phyloP scores from a whole-genome alignment of 2,888 invertebrate genomes.

The Synergus gifuensis region DNA sequence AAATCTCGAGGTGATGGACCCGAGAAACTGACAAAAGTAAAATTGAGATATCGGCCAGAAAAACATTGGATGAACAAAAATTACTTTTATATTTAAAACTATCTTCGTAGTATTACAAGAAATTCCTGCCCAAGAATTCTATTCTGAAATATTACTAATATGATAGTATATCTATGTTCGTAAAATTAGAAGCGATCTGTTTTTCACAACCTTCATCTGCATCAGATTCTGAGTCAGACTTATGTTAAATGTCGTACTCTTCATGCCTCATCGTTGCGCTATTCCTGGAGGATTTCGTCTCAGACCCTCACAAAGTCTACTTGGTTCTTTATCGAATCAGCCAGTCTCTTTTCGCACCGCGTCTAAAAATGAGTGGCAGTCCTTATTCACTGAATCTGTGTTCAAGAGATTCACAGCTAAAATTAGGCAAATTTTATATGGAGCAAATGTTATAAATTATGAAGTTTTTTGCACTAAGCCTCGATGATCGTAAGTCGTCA shows the following conservation, averaged over 20 bases:
- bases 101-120: too few species aligned
- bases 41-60: conserved; percentile 17
- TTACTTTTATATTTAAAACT: too few species aligned
- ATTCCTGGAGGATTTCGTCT: conserved; percentile 29
- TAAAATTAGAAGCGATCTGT: background rate
- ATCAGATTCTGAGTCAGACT: conserved; percentile 10
- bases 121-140: too few species aligned
- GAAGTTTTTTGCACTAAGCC: conserved; percentile 15
- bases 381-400: background rate
- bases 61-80: background rate
- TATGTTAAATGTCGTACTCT: conserved; percentile 6
- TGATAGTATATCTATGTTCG: background rate
- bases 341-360: background rate
- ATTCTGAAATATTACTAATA: background rate
- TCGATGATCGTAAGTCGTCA: too few species aligned
- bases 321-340: conserved; percentile 5
- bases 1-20: conserved; percentile 41
- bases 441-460: conserved; percentile 30
- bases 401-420: too few species aligned
- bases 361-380: background rate
- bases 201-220: conserved; percentile 15
- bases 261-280: conserved; percentile 23
- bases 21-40: conserved; percentile 36
- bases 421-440: conserved; percentile 34
- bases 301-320: conserved; percentile 12